A percentile compares a stretch with the other conserved stretches of the same genome.
phyloP scores from a whole-genome alignment of 2,888 invertebrate species.

The Folsomia manolachei region DNA sequence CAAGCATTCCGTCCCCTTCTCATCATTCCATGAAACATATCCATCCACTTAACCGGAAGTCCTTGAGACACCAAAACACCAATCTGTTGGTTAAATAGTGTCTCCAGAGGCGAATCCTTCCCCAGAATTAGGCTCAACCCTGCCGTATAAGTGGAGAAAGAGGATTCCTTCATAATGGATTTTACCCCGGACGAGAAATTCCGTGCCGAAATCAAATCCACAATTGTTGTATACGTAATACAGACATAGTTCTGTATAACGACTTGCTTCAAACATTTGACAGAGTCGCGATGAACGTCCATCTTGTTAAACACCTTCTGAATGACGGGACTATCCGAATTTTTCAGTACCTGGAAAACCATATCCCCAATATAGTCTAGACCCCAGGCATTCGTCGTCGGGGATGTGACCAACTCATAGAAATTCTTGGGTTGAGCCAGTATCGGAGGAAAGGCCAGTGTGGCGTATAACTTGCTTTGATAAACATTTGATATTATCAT shows the following conservation, averaged over 20 bases:
- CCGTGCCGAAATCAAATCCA: background rate
- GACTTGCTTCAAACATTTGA: constrained; percentile 28
- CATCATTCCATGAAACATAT: constrained; percentile 14
- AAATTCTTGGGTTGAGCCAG: constrained; percentile 24
- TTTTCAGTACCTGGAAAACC: constrained; percentile 23
- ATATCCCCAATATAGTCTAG: constrained; percentile 28
- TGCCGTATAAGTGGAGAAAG: constrained; percentile 25
- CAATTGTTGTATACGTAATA: constrained; percentile 21
- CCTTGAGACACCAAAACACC: constrained; percentile 15
- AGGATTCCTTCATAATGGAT: constrained; percentile 11
- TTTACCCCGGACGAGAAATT: background rate
- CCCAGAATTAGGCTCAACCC: constrained; percentile 23
- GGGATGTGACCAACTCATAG: constrained; percentile 21
- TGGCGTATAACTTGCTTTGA: constrained; percentile 20
- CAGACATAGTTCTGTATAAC: constrained; percentile 23
- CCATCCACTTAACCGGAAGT: constrained; percentile 17
- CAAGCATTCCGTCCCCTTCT: constrained; percentile 9
- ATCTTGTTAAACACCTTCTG: constrained; percentile 25
- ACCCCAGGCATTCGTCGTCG: constrained; percentile 22
- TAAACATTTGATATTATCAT: constrained; percentile 24
- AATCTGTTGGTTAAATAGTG: constrained; percentile 19
- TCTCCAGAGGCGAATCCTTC: constrained; percentile 9
- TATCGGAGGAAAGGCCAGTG: constrained; percentile 27
- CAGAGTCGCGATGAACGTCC: constrained; percentile 28
- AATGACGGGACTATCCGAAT: constrained; percentile 29